These are phyloP conservation scores for Hydrotaea diabolus DNA, from an alignment of 2,888 invertebrate species.

Conservation along the genomic window DNA sequence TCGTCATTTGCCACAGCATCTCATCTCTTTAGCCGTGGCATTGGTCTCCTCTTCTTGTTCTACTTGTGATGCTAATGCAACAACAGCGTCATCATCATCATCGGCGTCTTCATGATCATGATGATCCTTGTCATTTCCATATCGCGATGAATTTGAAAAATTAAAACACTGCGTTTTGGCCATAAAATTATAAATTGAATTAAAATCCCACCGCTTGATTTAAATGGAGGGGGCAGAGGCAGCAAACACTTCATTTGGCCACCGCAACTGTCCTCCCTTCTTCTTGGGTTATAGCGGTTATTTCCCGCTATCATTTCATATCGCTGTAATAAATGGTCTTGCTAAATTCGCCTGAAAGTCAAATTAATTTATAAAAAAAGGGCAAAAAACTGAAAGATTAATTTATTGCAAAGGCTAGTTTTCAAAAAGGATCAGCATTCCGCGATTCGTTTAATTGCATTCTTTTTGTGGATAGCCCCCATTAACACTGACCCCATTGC, in stretches of 20 bases:
- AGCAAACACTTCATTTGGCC: constrained; percentile 8
- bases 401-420: not conserved
- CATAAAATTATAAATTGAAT: constrained; percentile 28
- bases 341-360: constrained; percentile 62
- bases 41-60: not conserved
- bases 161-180: constrained; percentile 61
- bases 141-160: constrained; percentile 67
- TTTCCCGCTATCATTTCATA: constrained; percentile 43
- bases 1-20: constrained; percentile 14
- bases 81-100: too few species aligned
- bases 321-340: constrained; percentile 64
- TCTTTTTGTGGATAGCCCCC: not conserved
- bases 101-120: too few species aligned
- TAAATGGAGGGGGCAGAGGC: not conserved
- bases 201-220: constrained; percentile 32
- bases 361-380: constrained; percentile 57
- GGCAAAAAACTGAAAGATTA: not conserved
- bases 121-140: constrained; percentile 14
- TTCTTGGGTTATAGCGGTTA: constrained; percentile 1
- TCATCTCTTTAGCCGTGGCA: not conserved
- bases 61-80: not conserved
- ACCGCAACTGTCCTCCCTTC: not conserved
- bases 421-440: constrained; percentile 1
- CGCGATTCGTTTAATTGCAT: constrained; percentile 23
- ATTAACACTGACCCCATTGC: constrained; percentile 8